These are phyloP conservation scores for Leptopilina boulardi DNA, from an alignment of 1,140 invertebrate species.

Conservation along the genomic window DNA sequence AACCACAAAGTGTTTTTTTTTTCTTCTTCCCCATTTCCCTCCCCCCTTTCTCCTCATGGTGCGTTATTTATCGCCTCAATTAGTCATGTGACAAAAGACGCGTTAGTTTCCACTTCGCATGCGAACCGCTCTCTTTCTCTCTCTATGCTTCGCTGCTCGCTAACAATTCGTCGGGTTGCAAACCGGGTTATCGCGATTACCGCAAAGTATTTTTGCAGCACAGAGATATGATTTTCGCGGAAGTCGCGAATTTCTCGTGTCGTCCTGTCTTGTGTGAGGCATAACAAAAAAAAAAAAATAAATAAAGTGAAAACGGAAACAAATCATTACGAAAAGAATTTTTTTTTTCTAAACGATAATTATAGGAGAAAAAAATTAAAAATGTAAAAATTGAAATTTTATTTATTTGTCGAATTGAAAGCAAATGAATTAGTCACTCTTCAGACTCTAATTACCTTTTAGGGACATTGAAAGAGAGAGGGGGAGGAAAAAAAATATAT, in stretches of 20 bases:
- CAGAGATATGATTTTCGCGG: background rate
- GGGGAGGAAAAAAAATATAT: background rate
- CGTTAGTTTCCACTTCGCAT: slow-evolving; percentile 52
- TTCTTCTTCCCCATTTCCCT: background rate
- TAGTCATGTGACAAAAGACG: slow-evolving; percentile 59
- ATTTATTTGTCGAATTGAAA: no score
- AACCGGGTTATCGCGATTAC: slow-evolving; percentile 41
- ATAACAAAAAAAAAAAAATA: no score
- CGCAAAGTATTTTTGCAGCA: slow-evolving; percentile 26
- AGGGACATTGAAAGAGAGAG: background rate
- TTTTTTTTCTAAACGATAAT: no score
- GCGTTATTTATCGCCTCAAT: slow-evolving; percentile 56
- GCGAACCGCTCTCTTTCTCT: slow-evolving; percentile 40
- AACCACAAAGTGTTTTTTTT: slow-evolving; percentile 30
- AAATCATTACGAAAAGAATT: no score
- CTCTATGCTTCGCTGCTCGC: slow-evolving; percentile 33
- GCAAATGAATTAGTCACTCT: background rate
- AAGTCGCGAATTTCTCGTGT: background rate
- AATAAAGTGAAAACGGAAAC: no score
- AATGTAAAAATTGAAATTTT: no score
- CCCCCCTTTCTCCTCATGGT: slow-evolving; percentile 37
- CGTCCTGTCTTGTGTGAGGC: no score
- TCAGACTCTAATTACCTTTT: background rate
- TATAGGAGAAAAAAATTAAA: no score
- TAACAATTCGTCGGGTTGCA: slow-evolving; percentile 41